A percentile compares a stretch with the other conserved stretches of the same genome.
phyloP scores from a whole-genome alignment of 2,113 vertebrate genomes.

The Rhinopomastus cyanomelas region DNA sequence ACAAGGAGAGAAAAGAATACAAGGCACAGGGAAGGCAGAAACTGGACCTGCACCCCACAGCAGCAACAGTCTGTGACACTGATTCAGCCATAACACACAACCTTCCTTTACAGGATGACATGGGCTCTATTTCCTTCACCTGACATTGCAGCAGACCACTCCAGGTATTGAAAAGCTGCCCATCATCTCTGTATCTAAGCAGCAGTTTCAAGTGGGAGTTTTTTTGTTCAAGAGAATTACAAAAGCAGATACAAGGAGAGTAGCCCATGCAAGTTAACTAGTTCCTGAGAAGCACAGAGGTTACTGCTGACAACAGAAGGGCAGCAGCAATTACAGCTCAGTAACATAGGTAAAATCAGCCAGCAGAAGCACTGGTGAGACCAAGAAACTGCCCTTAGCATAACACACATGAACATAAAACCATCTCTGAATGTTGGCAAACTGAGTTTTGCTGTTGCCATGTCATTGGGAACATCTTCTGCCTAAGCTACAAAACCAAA shows the following conservation, averaged over 20 bases:
- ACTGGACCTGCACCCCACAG: neutral
- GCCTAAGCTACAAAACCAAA: constrained; percentile 16
- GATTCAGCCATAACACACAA: neutral
- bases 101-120: accelerated
- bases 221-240: neutral
- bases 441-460: constrained; percentile 10
- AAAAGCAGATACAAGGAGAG: neutral
- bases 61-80: neutral
- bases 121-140: accelerated
- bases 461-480: constrained; percentile 27
- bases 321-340: neutral
- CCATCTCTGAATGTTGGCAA: neutral
- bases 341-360: neutral
- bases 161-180: neutral
- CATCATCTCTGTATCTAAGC: neutral
- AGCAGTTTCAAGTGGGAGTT: neutral
- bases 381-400: neutral
- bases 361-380: neutral
- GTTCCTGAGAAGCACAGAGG: neutral
- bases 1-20: neutral
- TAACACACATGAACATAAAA: neutral
- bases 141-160: neutral
- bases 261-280: neutral
- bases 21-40: neutral
- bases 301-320: neutral